Conservation (phyloP, 1,140 invertebrate species). For the Neelides sp. region DNA sequence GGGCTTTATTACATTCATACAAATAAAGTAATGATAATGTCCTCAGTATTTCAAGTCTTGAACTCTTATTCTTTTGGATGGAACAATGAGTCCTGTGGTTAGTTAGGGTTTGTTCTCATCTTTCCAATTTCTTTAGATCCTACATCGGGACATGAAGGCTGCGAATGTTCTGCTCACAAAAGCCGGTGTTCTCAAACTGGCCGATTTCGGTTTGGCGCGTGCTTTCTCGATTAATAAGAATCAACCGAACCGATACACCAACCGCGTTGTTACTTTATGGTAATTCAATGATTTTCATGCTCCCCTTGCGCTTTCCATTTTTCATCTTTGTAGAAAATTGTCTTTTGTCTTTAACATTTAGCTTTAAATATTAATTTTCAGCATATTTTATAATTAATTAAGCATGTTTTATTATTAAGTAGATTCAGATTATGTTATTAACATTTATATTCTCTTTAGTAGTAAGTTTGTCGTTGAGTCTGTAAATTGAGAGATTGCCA, state of each 20-base stretch:
- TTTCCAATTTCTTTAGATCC: conserved; percentile 43
- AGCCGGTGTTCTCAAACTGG: conserved; percentile 81
- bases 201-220: conserved; percentile 83
- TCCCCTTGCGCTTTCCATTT: no score
- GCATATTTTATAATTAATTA: no score
- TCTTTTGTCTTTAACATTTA: no score
- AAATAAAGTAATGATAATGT: conserved; percentile 56
- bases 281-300: no score
- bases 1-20: conserved; percentile 95
- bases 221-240: conserved; percentile 82
- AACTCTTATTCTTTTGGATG: background rate
- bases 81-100: no score
- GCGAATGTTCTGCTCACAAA: conserved; percentile 98
- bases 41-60: background rate
- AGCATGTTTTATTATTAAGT: no score
- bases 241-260: conserved; percentile 72
- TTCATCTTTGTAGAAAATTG: no score
- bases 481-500: no score
- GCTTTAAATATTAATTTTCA: no score
- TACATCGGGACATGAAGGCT: conserved; percentile 97
- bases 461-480: no score
- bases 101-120: background rate
- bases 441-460: no score
- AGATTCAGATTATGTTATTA: no score
- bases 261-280: conserved; percentile 70